Evolutionary conservation across 2,888 invertebrate species (phyloP), one percentile per base, ranked within the genome.

Genomic region (Ferdinandea cuprea): DNA sequence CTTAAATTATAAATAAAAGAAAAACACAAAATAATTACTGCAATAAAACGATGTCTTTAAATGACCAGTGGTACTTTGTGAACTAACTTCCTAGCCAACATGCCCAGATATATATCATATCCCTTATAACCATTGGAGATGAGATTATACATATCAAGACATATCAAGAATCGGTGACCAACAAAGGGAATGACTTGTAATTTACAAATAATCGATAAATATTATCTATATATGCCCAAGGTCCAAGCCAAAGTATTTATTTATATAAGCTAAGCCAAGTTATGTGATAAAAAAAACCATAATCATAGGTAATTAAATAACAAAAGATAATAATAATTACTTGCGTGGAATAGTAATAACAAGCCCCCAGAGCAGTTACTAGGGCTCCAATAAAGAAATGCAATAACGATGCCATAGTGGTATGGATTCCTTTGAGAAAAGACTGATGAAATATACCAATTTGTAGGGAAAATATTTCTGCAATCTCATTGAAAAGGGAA

Each of bases 331-430:
- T 17, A 17, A 50, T 85, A 89, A 86, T 89, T 90, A 90, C 90
- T 88, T 89, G 89, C 85, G 85, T 86, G 68, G 87, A 87, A 56
- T 88, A 87, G 85, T 88, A 90, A 85, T 88, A 88, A 87, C 88
- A 89, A 8, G 88, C 86, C 79, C 89, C 89, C 85, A 90, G 58
- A 42, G 88, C 89, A 28, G 88, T 87, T n/a, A 88, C 88, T 77
- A 90, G 74, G 19, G 89, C 88, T 73, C 89, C 90, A 65, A 90
- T 52, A 42, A 88, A 50, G 72, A 89, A 89, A 46, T 90, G 89
- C 21, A 87, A 58, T 35, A 89, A 76, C 44, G 88, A 78, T 40
- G 78, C 72, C 83, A 83, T 83, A 44, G n/a, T 15, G 15, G 0
- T 4, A 2, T 9, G 40, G 44, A 37, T 40, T 52, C 58, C 28